These are phyloP conservation scores for Mimachlamys varia DNA, from an alignment of 2,888 invertebrate genomes.

Conservation along the genomic window DNA sequence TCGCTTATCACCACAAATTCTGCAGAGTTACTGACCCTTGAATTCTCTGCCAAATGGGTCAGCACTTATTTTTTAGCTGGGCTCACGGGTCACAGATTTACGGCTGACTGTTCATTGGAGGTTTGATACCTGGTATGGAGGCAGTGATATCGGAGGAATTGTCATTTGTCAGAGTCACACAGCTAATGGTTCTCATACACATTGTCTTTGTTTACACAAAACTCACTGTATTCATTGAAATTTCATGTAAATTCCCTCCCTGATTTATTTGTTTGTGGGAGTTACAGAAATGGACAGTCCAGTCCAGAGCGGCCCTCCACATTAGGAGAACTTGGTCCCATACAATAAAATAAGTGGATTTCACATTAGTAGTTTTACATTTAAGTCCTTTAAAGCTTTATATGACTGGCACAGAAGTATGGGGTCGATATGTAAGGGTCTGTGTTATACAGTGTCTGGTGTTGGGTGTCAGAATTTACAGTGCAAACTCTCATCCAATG, in stretches of 20 bases:
- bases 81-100: neutral
- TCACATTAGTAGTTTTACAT: no score
- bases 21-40: constrained; percentile 34
- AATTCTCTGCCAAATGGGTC: constrained; percentile 1
- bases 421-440: neutral
- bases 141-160: neutral
- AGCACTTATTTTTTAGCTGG: neutral
- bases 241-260: neutral
- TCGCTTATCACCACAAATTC: constrained; percentile 34
- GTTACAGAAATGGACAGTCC: constrained; percentile 28
- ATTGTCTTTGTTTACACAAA: constrained; percentile 26
- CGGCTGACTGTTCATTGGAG: neutral
- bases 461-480: neutral
- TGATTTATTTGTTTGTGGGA: constrained; percentile 15
- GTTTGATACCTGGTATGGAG: neutral
- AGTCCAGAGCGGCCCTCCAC: neutral
- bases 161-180: constrained; percentile 19
- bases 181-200: neutral
- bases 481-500: neutral
- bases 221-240: neutral
- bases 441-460: neutral
- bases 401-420: neutral
- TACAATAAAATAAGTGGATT: neutral
- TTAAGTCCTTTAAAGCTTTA: no score
- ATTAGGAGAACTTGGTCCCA: neutral